Conservation (phyloP, 2,113 vertebrate genomes). For the Progne subis region DNA sequence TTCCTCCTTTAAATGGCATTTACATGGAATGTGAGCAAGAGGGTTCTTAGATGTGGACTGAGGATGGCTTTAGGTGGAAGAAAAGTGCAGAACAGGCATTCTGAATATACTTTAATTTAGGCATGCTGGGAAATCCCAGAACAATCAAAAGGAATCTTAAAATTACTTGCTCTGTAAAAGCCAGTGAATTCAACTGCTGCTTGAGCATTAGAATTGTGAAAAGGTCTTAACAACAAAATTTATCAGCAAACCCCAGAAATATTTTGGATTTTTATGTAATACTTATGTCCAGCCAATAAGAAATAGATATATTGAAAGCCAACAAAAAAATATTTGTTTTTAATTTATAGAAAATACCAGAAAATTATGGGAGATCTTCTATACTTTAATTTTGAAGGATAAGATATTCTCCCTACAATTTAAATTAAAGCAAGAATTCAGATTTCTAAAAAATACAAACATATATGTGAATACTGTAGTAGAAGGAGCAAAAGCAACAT, state of each 20-base stretch:
- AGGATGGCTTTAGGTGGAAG: background rate
- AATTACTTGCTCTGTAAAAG: background rate
- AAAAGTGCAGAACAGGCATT: background rate
- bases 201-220: background rate
- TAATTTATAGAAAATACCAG: background rate
- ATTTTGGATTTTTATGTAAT: background rate
- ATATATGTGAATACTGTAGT: background rate
- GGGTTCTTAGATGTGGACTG: background rate
- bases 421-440: background rate
- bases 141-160: background rate
- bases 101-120: background rate
- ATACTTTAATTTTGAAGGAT: background rate
- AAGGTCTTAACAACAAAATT: background rate
- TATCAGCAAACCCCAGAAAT: background rate
- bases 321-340: too few relatives aligned
- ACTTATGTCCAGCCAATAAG: background rate
- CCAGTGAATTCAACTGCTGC: background rate
- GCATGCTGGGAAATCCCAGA: background rate
- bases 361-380: background rate
- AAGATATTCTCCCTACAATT: background rate
- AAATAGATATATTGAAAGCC: background rate
- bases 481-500: background rate
- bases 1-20: background rate
- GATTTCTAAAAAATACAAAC: background rate
- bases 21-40: background rate